Evolutionary conservation across 2,113 vertebrate species (phyloP), one percentile per base, ranked within the genome.

Genomic region (Phyllostomus discolor): DNA sequence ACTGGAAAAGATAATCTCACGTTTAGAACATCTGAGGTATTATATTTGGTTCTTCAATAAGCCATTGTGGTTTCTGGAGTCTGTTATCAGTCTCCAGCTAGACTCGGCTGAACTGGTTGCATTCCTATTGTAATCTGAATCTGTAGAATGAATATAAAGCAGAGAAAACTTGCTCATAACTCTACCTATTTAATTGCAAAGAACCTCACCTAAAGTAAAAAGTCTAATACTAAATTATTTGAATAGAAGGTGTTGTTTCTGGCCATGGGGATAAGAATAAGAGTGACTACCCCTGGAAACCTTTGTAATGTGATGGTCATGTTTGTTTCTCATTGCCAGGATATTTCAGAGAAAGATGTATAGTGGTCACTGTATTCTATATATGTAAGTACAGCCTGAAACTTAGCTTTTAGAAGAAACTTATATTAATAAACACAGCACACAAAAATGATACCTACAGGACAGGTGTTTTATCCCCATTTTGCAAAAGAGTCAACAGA

Each of bases 11-110:
- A 20, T 20, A 88, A 54, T 72, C 46, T 85, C 28, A 22, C 67
- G 84, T 96, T 92, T 90, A 84, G 84, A 88, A 75, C 3, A 67
- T 62, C 46, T 72, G n/a, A 90, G 54, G 43, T 28, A n/a, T 83
- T 67, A 43, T 28, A n/a, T 83, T 67, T 81, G 31, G 35, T 82
- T 88, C 52, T 85, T 79, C 41, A 66, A n/a, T 35, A 82, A 59
- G 22, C 59, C 59, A 52, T 16, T 94, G 20, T 80, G 67, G 72
- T 33, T 81, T 95, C 50, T 88, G 33, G 88, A 66, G 9, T 75
- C 66, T 87, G 31, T 33, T 72, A 43, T 20, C 38, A 52, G 59
- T 24, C 57, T 70, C 8, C 0, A n/a, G 26, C n/a, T 66, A 31
- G 52, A 64, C 16, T 73, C 72, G 48, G 41, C 48, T 46, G 19